Conservation (phyloP, 2,797 vertebrate species). For the Lemur catta region DNA sequence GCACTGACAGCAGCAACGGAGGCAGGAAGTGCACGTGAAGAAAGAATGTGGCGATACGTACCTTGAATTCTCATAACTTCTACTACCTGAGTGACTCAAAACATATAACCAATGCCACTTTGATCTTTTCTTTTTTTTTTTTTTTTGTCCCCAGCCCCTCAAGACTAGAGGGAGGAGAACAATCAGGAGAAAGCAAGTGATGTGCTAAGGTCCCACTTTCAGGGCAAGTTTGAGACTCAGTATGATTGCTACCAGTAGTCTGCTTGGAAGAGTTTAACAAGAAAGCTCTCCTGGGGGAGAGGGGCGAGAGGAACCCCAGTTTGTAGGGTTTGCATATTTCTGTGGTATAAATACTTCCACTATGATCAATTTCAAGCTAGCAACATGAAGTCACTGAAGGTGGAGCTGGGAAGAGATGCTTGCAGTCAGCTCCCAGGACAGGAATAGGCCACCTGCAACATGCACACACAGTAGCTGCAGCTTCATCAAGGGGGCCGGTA, state of each 20-base stretch:
- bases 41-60: neutral
- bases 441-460: neutral
- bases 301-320: too few relatives aligned
- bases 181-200: neutral
- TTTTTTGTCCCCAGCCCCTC: neutral
- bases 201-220: neutral
- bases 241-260: neutral
- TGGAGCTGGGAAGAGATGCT: neutral
- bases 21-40: neutral
- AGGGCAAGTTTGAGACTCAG: neutral
- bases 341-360: neutral
- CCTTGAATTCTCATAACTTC: neutral
- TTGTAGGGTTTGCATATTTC: neutral
- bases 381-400: accelerated
- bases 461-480: accelerated
- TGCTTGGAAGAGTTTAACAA: neutral
- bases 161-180: neutral
- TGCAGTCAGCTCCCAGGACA: neutral
- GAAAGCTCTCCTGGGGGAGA: neutral
- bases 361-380: neutral
- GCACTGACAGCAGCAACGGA: neutral
- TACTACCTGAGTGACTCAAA: neutral
- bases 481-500: neutral
- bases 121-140: neutral
- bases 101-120: neutral